Conservation (phyloP, 2,113 vertebrate species). For the Dendrocopos noguchii region DNA sequence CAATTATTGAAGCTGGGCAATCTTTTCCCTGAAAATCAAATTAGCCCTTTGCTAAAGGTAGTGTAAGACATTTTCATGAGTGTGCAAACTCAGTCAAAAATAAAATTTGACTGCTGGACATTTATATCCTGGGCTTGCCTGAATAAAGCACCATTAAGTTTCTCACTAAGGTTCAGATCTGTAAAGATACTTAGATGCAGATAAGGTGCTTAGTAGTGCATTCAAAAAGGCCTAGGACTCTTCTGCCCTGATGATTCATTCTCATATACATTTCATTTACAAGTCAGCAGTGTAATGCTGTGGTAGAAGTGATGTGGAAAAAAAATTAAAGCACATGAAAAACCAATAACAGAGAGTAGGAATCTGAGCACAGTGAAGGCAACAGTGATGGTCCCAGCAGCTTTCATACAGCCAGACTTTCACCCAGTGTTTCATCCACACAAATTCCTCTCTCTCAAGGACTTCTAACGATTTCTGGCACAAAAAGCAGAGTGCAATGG, state of each 20-base stretch:
- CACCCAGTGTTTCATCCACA: neutral
- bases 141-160: constrained; percentile 31
- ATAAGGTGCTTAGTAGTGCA: constrained; percentile 42
- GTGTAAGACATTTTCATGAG: neutral
- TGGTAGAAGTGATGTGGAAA: neutral
- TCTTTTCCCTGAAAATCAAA: constrained; percentile 20
- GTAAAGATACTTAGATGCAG: constrained; percentile 60
- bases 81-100: constrained; percentile 38
- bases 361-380: neutral
- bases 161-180: constrained; percentile 30
- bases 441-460: neutral
- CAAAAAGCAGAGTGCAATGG: neutral
- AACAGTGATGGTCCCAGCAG: neutral
- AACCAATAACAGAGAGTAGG: neutral
- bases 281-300: neutral
- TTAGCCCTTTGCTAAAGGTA: neutral
- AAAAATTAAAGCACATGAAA: neutral
- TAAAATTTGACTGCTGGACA: neutral
- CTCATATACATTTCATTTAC: constrained; percentile 42
- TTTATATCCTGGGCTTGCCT: constrained; percentile 1
- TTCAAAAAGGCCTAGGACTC: constrained; percentile 49
- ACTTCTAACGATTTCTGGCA: neutral
- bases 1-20: neutral
- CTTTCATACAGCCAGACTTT: neutral
- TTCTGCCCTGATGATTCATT: constrained; percentile 41